Base-by-base conservation (phyloP, 2,888 invertebrate species). In the Chouioia cunea region DNA sequence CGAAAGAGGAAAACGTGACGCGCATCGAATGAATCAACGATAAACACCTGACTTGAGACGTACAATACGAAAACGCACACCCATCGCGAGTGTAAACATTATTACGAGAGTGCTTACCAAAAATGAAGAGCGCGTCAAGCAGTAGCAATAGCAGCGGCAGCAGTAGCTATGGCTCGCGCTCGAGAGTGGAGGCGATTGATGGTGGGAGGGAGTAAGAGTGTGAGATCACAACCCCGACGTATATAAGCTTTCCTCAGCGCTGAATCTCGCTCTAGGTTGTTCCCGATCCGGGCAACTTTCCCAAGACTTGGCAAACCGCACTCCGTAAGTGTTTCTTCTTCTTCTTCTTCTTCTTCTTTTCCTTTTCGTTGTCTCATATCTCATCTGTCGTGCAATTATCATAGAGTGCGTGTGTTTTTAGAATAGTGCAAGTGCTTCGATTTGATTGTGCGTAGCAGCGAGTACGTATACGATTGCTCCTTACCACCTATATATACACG, bases 211-310 rank as follows among this genome's bases (percentile, higher is more conserved):
- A 23, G 27, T 50, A 62, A 52, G 58, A 47, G 67, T 65, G 73
- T 59, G 59, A 67, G 71, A n/a, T 36, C 72, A 56, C 18, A 44
- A 71, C 64, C 66, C 73, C 64, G 58, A 53, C n/a, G 78, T 84
- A 84, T 84, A 84, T 84, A 84, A 84, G 82, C 80, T 78, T 80
- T 78, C 76, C 71, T 77, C 75, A 76, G 77, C 77, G 75, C 74
- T 76, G 60, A 72, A 74, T 71, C 73, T 60, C 77, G 75, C 72
- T 78, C 77, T 82, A 77, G 81, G 82, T 84, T 83, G 83, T 81
- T 84, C 82, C 84, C 83, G 79, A 76, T 77, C 77, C 77, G 84
- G 83, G 82, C 80, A 82, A 82, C 82, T 83, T 81, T 80, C 67
- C 77, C 81, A 76, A 82, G 82, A 78, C 81, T 84, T 84, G 82